These are phyloP conservation scores for Caloenas nicobarica DNA, from an alignment of 2,113 vertebrate species.

Conservation along the genomic window DNA sequence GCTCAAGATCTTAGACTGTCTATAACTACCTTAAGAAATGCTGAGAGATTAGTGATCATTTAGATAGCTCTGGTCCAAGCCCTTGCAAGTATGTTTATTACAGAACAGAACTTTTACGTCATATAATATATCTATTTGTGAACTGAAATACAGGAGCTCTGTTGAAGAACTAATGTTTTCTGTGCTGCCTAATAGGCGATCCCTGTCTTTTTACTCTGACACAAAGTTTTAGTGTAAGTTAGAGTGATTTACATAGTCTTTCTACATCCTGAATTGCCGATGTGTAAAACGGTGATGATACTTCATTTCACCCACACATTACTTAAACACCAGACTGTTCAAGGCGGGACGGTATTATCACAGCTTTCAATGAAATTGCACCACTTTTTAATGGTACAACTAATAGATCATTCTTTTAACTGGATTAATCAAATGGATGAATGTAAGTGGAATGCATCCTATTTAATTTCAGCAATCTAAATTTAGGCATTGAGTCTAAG, in stretches of 20 bases:
- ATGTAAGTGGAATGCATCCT: not conserved
- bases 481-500: slow-evolving; percentile 1
- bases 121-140: not conserved
- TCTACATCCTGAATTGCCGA: not conserved
- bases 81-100: not conserved
- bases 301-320: slow-evolving; percentile 22
- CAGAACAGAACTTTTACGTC: not conserved
- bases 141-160: not conserved
- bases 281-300: not conserved
- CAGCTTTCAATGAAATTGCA: slow-evolving; percentile 16
- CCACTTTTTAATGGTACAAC: not conserved
- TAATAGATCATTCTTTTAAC: not conserved
- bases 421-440: slow-evolving; percentile 10
- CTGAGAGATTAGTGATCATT: not conserved
- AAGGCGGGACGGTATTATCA: slow-evolving; percentile 36
- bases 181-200: not conserved
- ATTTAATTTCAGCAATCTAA: slow-evolving; percentile 18
- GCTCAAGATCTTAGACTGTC: not conserved
- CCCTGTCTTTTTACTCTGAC: not conserved
- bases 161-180: not conserved
- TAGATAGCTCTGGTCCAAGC: not conserved
- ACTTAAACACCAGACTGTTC: slow-evolving; percentile 6
- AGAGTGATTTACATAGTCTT: not conserved
- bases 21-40: not conserved
- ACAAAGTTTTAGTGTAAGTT: slow-evolving; percentile 1